Conservation (phyloP, 2,888 invertebrate species). For the Oligia fasciuncula region DNA sequence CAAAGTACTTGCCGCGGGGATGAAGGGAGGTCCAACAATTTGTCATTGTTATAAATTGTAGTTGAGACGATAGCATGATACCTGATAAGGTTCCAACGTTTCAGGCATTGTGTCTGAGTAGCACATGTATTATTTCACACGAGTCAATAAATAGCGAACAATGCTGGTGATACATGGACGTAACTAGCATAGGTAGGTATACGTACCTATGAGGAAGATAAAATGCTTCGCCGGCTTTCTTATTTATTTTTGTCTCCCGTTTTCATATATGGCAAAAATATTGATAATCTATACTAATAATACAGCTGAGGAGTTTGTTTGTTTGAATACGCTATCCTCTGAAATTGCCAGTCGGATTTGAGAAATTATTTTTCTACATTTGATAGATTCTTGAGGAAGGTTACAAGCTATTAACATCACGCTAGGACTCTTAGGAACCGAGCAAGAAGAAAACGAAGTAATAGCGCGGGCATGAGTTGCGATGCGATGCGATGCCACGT, state of each 20-base stretch:
- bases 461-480: background rate
- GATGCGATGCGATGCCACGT: background rate
- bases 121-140: slow-evolving; percentile 68
- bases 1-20: slow-evolving; percentile 25
- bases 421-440: background rate
- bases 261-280: slow-evolving; percentile 27
- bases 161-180: slow-evolving; percentile 54
- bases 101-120: slow-evolving; percentile 46
- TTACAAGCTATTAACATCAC: background rate
- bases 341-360: background rate
- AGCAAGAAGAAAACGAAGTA: background rate
- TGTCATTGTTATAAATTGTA: slow-evolving; percentile 60
- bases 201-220: slow-evolving; percentile 43
- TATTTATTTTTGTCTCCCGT: slow-evolving; percentile 26
- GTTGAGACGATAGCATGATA: slow-evolving; percentile 46
- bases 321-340: background rate
- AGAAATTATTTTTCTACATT: background rate
- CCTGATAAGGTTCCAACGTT: slow-evolving; percentile 63
- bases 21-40: slow-evolving; percentile 44
- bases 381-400: background rate
- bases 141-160: slow-evolving; percentile 68
- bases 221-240: slow-evolving; percentile 44
- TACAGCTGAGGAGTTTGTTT: background rate
- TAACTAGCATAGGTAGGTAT: slow-evolving; percentile 39
- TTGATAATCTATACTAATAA: background rate